Evolutionary conservation across 1,140 invertebrate species (phyloP).

Genomic region (Hylyphantes graminicola): DNA sequence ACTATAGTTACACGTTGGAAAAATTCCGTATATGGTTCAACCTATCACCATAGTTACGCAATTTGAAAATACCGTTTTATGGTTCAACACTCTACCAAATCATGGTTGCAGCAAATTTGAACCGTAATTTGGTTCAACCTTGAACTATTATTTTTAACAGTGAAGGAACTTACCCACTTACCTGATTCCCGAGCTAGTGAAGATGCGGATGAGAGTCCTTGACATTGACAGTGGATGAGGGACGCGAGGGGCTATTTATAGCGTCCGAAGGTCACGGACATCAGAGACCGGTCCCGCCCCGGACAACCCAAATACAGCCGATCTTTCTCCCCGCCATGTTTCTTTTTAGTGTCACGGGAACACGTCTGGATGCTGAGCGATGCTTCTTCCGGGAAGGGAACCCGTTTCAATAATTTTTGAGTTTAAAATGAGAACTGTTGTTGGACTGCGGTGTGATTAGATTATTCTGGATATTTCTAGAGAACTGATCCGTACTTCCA

Average conservation of each 20-base stretch:
- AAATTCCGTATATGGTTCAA: no score
- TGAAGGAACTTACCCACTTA: no score
- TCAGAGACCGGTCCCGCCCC: constrained; percentile 18
- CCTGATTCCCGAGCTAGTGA: background rate
- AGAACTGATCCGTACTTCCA: background rate
- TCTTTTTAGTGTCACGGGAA: constrained; percentile 27
- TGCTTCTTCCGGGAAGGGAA: constrained; percentile 22
- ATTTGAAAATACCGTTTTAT: no score
- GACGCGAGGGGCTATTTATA: constrained; percentile 20
- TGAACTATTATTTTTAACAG: no score
- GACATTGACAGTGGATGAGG: constrained; percentile 19
- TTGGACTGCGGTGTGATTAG: background rate
- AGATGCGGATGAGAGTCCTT: constrained; percentile 20
- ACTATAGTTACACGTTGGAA: no score
- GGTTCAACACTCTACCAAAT: no score
- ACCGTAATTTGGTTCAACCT: no score
- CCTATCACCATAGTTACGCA: no score
- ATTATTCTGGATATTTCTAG: background rate
- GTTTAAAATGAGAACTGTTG: background rate
- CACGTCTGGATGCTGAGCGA: no score
- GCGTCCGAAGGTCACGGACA: constrained; percentile 17
- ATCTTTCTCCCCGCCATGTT: background rate
- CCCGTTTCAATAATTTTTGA: background rate
- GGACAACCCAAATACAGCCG: constrained; percentile 23
- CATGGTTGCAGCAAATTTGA: no score